Evolutionary conservation across 2,113 vertebrate species (phyloP), one percentile per base, ranked within the genome.

Genomic region (Furnarius figulus): DNA sequence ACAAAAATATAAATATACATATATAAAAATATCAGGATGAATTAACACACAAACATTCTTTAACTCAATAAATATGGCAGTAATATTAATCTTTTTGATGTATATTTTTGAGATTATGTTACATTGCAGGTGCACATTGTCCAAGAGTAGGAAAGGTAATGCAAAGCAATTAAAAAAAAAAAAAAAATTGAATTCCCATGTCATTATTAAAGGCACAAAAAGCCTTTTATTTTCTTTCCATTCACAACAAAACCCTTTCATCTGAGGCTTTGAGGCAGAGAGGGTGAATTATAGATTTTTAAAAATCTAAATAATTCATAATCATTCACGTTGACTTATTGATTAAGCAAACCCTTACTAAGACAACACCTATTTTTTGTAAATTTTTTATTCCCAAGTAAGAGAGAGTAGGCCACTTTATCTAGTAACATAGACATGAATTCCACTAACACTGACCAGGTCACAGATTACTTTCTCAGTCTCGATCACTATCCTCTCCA

Each of bases 1-100:
- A 98, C 82, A 98, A 98, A 98, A 98, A 98, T 98, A 98, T 97
- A 98, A 98, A 98, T 98, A 98, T 98, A 98, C 97, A 98, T 91
- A 96, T 98, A 98, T 97, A 98, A 98, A 98, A 98, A 98, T 98
- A 98, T 96, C 73, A 80, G 96, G 97, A 96, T 97, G 96, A 97
- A 96, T 97, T 91, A 92, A 97, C 97, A 97, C 98, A 97, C 89
- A 96, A 91, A 98, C 97, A 94, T 97, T 96, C 87, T 98, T 98
- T 92, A 97, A 98, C 97, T 97, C 97, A 98, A 98, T 98, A 98
- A 98, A 97, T 98, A 98, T 97, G 97, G 86, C 95, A 97, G 91
- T 94, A 97, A 97, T 97, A 98, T 87, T 97, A 89, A 96, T 96
- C 30, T 88, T 95, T 80, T 94, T 85, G 71, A 97, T 70, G 81